A percentile compares a stretch with the other conserved stretches of the same genome.
These are phyloP conservation scores for Ammospiza caudacuta DNA, from an alignment of 2,113 vertebrate species.

Conservation along the genomic window DNA sequence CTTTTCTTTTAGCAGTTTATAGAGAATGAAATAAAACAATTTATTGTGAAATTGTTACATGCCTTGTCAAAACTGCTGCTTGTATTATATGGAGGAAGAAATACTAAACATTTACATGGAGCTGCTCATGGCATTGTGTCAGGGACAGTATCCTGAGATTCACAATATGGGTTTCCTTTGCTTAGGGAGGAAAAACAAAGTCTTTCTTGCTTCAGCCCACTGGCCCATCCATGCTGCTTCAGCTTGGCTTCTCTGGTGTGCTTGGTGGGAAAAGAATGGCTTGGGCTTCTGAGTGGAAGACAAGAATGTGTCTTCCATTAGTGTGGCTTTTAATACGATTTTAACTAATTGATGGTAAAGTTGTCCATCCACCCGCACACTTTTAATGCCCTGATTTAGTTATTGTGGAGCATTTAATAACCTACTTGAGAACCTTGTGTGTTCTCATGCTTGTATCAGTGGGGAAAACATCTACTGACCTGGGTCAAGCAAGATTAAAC, in stretches of 20 bases:
- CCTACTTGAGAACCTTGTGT: not conserved
- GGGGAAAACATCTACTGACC: not conserved
- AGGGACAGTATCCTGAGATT: not conserved
- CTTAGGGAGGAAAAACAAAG: not conserved
- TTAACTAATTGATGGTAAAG: not conserved
- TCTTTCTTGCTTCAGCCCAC: not conserved
- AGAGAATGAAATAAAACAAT: not conserved
- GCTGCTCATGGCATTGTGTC: not conserved
- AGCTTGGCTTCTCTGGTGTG: rapidly evolving
- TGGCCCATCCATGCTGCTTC: not conserved
- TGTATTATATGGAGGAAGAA: not conserved
- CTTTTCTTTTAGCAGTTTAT: not conserved
- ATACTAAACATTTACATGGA: not conserved
- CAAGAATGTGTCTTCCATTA: not conserved
- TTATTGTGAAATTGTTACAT: not conserved
- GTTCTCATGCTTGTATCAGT: not conserved
- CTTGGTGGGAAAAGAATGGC: not conserved
- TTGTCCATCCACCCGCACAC: not conserved
- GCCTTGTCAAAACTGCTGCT: not conserved
- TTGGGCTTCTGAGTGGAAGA: not conserved
- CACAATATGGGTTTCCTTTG: not conserved
- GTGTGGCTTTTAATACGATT: not conserved
- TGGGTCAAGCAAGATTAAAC: not conserved
- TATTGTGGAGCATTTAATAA: not conserved
- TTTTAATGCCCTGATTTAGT: not conserved